Evolutionary conservation across 2,888 invertebrate species (phyloP).

Genomic region (Drosophila longiperda): DNA sequence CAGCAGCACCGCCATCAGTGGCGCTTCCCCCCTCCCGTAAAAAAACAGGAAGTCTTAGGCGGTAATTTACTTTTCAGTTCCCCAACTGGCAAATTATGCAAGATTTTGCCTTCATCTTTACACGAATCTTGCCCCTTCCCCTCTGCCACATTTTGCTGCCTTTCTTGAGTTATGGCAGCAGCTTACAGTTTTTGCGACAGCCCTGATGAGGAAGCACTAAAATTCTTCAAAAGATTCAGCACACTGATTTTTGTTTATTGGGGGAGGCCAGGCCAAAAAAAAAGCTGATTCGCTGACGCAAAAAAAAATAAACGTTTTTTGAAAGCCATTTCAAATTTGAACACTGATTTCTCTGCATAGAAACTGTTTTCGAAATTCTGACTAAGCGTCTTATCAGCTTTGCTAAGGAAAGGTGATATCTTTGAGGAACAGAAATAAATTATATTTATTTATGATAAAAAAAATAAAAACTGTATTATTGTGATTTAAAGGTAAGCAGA

Average conservation of each 20-base stretch:
- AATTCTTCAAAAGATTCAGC: constrained; percentile 50
- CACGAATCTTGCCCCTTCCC: not conserved
- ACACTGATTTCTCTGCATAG: not conserved
- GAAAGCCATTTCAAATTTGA: not conserved
- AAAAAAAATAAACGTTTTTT: constrained; percentile 13
- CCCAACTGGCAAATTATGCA: constrained; percentile 74
- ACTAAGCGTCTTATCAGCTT: not conserved
- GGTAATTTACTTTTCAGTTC: constrained; percentile 76
- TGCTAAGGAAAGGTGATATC: not conserved
- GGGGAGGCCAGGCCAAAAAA: not conserved
- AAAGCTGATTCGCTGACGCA: constrained; percentile 13
- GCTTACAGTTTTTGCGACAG: constrained; percentile 57
- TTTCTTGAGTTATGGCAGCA: constrained; percentile 47
- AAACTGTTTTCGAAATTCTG: not conserved
- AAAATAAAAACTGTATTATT: not conserved
- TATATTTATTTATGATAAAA: not conserved
- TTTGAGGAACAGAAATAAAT: not conserved
- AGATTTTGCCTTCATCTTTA: constrained; percentile 43
- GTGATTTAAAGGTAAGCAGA: not conserved
- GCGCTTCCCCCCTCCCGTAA: constrained; percentile 23
- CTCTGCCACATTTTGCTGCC: not conserved
- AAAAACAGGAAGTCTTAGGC: constrained; percentile 73
- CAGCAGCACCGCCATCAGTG: constrained; percentile 31
- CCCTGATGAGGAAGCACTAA: constrained; percentile 51
- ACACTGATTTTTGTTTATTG: constrained; percentile 41